These are phyloP conservation scores for Polypedilum pembai DNA, from an alignment of 1,140 invertebrate genomes.

Conservation along the genomic window DNA sequence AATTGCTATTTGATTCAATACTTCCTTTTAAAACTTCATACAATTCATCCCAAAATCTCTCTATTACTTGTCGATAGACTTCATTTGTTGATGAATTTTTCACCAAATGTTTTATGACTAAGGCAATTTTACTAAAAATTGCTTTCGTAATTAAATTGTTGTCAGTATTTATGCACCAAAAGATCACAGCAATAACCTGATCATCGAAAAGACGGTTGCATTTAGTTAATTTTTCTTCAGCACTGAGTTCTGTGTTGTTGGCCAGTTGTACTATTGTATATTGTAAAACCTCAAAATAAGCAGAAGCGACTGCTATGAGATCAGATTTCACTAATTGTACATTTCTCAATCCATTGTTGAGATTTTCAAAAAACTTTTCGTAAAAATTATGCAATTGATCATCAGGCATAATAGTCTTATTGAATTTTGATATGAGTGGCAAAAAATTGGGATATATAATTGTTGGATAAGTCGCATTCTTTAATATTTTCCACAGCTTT, in stretches of 20 bases:
- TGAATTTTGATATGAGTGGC: constrained; percentile 63
- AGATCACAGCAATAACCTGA: constrained; percentile 46
- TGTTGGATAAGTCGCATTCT: constrained; percentile 59
- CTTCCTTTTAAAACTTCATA: constrained; percentile 43
- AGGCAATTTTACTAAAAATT: constrained; percentile 47
- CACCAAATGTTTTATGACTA: constrained; percentile 50
- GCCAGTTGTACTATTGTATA: constrained; percentile 50
- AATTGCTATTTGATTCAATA: constrained; percentile 34
- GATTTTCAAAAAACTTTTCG: constrained; percentile 58
- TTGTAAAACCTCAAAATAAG: constrained; percentile 63
- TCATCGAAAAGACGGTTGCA: constrained; percentile 43
- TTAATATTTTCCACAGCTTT: constrained; percentile 59
- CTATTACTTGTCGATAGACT: constrained; percentile 44
- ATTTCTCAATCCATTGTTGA: constrained; percentile 38
- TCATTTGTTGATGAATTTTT: constrained; percentile 42
- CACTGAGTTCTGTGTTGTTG: constrained; percentile 31
- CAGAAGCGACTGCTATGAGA: constrained; percentile 50
- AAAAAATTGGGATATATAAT: constrained; percentile 65
- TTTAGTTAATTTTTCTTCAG: neutral
- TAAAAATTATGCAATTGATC: constrained; percentile 52
- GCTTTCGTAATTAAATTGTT: constrained; percentile 39
- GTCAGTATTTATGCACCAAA: constrained; percentile 43
- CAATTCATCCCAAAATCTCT: constrained; percentile 49
- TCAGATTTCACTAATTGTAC: constrained; percentile 44
- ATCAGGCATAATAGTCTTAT: constrained; percentile 41